Conservation (phyloP, 2,113 vertebrate species). For the Proterorhinus semilunaris region DNA sequence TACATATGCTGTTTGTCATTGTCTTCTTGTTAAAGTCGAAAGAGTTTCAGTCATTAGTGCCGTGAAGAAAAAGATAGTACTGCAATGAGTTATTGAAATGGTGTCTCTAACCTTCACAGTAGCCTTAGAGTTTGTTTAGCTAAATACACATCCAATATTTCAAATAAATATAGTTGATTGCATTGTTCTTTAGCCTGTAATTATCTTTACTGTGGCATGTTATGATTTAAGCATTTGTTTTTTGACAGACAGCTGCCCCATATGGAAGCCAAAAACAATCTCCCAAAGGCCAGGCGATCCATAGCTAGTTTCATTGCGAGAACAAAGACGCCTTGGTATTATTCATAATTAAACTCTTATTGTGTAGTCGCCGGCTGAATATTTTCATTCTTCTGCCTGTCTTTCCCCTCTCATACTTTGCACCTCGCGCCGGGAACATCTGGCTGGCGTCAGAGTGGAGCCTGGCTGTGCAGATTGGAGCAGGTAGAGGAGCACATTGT, state of each 20-base stretch:
- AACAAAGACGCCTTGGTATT: slow-evolving; percentile 75
- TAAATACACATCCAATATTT: slow-evolving; percentile 47
- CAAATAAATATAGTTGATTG: slow-evolving; percentile 65
- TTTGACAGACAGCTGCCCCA: slow-evolving; percentile 77
- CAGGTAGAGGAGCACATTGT: slow-evolving; percentile 78
- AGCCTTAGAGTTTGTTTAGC: slow-evolving; percentile 51
- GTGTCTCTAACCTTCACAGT: slow-evolving; percentile 29
- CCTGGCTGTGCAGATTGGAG: slow-evolving; percentile 78
- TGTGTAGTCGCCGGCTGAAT: slow-evolving; percentile 68
- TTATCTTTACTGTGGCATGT: slow-evolving; percentile 63
- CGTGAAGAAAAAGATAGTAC: slow-evolving; percentile 18
- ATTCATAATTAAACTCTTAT: slow-evolving; percentile 77
- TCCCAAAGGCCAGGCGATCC: slow-evolving; percentile 66
- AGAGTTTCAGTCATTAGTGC: slow-evolving; percentile 12
- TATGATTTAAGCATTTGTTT: slow-evolving; percentile 61
- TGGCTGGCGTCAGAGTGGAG: slow-evolving; percentile 77
- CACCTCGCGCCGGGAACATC: slow-evolving; percentile 79
- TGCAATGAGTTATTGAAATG: slow-evolving; percentile 10
- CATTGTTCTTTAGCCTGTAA: slow-evolving; percentile 67
- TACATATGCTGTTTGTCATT: slow-evolving; percentile 6
- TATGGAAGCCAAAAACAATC: slow-evolving; percentile 75
- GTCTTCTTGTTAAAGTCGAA: slow-evolving; percentile 23
- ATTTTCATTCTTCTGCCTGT: slow-evolving; percentile 71
- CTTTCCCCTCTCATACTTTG: slow-evolving; percentile 66
- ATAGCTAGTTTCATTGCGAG: slow-evolving; percentile 61